A percentile compares a stretch with the other conserved stretches of the same genome.
phyloP scores from a whole-genome alignment of 1,140 invertebrate genomes.

The Lepidotrigona ventralis region DNA sequence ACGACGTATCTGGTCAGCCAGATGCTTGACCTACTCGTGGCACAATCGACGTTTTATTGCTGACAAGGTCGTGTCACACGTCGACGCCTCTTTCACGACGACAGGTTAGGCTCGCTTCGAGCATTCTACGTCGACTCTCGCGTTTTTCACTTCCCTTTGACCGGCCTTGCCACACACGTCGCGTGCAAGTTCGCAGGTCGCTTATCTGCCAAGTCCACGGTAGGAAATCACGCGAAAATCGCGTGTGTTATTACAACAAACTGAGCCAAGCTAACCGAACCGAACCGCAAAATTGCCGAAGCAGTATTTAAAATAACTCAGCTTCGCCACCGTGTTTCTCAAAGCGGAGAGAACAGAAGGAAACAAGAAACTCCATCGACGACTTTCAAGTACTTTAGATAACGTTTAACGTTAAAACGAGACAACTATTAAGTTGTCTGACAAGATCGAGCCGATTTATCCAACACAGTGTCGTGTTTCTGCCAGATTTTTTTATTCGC shows the following conservation, averaged over 20 bases:
- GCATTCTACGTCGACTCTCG: not conserved
- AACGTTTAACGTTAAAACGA: not conserved
- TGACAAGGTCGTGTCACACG: slow-evolving; percentile 39
- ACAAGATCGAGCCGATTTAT: not conserved
- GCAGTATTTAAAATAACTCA: slow-evolving; percentile 2
- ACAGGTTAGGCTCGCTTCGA: not conserved
- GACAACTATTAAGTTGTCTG: not conserved
- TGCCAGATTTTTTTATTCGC: too few relatives aligned
- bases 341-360: too few relatives aligned
- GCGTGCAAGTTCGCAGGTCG: not conserved
- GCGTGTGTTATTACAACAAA: not conserved
- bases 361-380: not conserved
- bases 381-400: not conserved
- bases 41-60: slow-evolving; percentile 31
- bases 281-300: not conserved
- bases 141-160: not conserved
- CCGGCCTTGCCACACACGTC: not conserved
- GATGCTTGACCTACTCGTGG: slow-evolving; percentile 47
- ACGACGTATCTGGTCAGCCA: slow-evolving; percentile 5
- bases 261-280: not conserved
- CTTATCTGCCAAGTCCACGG: not conserved
- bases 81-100: slow-evolving; percentile 27
- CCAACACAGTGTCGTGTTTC: too few relatives aligned
- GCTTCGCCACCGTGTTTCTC: not conserved
- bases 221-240: not conserved